Percentiles rank a stretch among this genome's conserved stretches.
These are phyloP conservation scores for Carassius auratus DNA, from an alignment of 2,113 vertebrate genomes.

Conservation along the genomic window DNA sequence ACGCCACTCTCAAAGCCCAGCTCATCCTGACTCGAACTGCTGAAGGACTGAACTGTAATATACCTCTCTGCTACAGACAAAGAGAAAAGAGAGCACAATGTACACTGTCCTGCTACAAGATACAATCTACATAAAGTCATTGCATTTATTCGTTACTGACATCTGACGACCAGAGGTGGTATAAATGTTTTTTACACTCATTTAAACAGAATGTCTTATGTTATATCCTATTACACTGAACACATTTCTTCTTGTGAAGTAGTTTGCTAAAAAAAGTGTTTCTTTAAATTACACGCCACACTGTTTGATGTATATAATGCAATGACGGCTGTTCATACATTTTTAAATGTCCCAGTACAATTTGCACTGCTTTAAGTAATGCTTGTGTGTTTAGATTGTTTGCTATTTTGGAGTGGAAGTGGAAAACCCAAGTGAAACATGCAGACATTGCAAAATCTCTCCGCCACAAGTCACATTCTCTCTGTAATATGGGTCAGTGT, in stretches of 20 bases:
- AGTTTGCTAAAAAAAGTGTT: not conserved
- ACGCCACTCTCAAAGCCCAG: slow-evolving; percentile 95
- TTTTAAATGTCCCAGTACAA: not conserved
- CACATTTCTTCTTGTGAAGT: not conserved
- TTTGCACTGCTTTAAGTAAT: not conserved
- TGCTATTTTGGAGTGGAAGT: not conserved
- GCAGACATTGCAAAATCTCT: slow-evolving; percentile 34
- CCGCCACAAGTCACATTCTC: slow-evolving; percentile 26
- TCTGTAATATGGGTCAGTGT: slow-evolving; percentile 36
- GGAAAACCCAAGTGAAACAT: slow-evolving; percentile 45
- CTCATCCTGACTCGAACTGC: slow-evolving; percentile 93
- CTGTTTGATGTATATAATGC: not conserved
- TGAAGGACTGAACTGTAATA: slow-evolving; percentile 88
- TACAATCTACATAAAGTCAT: not conserved
- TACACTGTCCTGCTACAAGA: not conserved
- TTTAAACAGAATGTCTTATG: not conserved
- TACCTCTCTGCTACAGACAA: slow-evolving; percentile 88
- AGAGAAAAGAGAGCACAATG: not conserved
- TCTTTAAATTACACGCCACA: not conserved
- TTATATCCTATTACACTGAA: not conserved
- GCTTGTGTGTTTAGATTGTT: not conserved
- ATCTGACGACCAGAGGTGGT: not conserved
- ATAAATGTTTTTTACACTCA: not conserved
- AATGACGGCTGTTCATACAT: not conserved
- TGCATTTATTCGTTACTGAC: not conserved